Base-by-base conservation (phyloP, 53 echinoderm and acorn worm genomes). In the Pentamera pediparva region DNA sequence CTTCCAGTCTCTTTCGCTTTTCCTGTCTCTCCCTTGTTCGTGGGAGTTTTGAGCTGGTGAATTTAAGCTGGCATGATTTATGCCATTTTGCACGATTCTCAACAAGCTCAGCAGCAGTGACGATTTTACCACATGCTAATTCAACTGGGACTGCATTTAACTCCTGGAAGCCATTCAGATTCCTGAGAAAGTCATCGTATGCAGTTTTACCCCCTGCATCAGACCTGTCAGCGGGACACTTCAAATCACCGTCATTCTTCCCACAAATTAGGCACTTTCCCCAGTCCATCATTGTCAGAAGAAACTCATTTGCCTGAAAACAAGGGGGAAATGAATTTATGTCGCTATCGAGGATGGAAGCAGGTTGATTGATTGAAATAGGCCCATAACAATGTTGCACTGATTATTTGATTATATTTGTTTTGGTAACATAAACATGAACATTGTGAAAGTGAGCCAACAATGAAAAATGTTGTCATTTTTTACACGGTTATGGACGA, bases 71-170 rank as follows among this genome's bases (percentile, higher is more conserved):
- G 26, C 70, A 70, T 18, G 50, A 70, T 50, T 13, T 70, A 27
- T 70, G 70, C 70, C 70, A 70, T 32, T 70, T 11, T 47, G 70
- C 70, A 26, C 30, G 70, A 45, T 69, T 45, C n/a, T 69, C 26
- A 13, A 69, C 47, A 24, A 69, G 33, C 33, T 69, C 48, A 17
- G 43, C 35, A 15, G 35, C 4, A 4, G 47, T 48, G 49, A 70
- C 26, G 15, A 47, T 19, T 17, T 70, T 28, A 32, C 30, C 41
- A 41, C 28, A 59, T 8, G 22, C 30, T 33, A 59, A 32, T 29
- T 5, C 28, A 29, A 59, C 60, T 59, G 60, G 60, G 28, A 59
- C 7, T 29, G 30, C 32, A 33, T 59, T 59, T 17, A 30, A 33
- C 32, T 59, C 32, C 32, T 4, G 28, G 15, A 59, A 59, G 28